Conservation (phyloP, 2,888 invertebrate genomes). For the Gryllus longicercus region DNA sequence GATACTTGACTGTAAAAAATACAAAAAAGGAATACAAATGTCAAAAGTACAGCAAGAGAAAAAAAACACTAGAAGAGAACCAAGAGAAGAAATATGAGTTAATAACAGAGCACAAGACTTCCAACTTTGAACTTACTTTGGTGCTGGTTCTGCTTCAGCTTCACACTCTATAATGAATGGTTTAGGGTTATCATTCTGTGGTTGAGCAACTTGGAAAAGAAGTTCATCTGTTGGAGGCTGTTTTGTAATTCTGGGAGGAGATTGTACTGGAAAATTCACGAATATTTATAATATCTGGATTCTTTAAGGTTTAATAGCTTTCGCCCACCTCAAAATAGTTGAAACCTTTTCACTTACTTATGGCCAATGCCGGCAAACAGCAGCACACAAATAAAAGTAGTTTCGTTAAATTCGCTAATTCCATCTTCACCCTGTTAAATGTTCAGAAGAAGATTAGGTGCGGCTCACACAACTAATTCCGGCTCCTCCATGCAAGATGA, state of each 20-base stretch:
- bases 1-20: neutral
- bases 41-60: no score
- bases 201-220: conserved; percentile 82
- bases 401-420: conserved; percentile 22
- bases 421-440: neutral
- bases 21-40: neutral
- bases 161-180: conserved; percentile 95
- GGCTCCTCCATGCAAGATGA: neutral
- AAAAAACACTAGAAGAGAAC: no score
- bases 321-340: neutral
- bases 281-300: neutral
- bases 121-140: conserved; percentile 63
- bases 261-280: conserved; percentile 61
- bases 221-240: conserved; percentile 89
- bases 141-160: conserved; percentile 92
- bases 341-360: conserved; percentile 37
- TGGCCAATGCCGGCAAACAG: conserved; percentile 35
- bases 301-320: neutral
- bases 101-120: no score
- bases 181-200: conserved; percentile 81
- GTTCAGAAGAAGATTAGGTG: conserved; percentile 18
- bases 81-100: no score
- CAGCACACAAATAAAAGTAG: conserved; percentile 30
- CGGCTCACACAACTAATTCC: neutral
- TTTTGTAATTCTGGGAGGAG: conserved; percentile 87